phyloP scores from a whole-genome alignment of 2,797 vertebrate genomes.

The Lateolabrax maculatus region DNA sequence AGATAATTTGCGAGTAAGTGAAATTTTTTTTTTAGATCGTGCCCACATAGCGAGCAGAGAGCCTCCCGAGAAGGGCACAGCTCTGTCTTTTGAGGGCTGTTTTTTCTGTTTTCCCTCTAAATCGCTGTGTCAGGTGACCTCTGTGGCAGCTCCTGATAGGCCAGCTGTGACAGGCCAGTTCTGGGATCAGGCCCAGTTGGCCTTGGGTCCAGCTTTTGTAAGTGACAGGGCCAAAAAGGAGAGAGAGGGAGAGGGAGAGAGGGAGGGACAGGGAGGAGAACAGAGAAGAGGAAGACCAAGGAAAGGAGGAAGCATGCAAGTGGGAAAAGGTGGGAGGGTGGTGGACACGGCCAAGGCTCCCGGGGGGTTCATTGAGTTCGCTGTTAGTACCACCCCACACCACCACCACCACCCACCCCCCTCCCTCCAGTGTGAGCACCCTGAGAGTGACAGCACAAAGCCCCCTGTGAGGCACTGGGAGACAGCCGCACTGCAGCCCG shows the following conservation, averaged over 20 bases:
- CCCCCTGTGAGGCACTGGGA: conserved; percentile 80
- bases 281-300: conserved; percentile 54
- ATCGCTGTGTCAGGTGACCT: conserved; percentile 75
- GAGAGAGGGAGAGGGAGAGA: conserved; percentile 28
- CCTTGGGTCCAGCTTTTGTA: conserved; percentile 72
- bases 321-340: conserved; percentile 68
- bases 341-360: conserved; percentile 71
- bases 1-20: background rate
- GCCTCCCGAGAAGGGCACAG: conserved; percentile 24
- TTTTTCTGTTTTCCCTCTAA: conserved; percentile 63
- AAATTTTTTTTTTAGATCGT: no score
- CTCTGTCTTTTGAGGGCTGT: conserved; percentile 60
- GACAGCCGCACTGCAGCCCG: conserved; percentile 73
- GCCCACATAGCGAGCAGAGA: conserved; percentile 42
- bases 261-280: conserved; percentile 34
- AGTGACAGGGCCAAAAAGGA: conserved; percentile 63
- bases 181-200: conserved; percentile 83
- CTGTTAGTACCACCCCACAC: conserved; percentile 59
- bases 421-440: conserved; percentile 67
- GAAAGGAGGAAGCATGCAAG: conserved; percentile 58
- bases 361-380: conserved; percentile 86
- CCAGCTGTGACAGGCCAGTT: conserved; percentile 72
- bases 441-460: conserved; percentile 87
- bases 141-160: conserved; percentile 68
- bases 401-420: conserved; percentile 43